Evolutionary conservation across 2,797 vertebrate species (phyloP).

Genomic region (Tenualosa ilisha): DNA sequence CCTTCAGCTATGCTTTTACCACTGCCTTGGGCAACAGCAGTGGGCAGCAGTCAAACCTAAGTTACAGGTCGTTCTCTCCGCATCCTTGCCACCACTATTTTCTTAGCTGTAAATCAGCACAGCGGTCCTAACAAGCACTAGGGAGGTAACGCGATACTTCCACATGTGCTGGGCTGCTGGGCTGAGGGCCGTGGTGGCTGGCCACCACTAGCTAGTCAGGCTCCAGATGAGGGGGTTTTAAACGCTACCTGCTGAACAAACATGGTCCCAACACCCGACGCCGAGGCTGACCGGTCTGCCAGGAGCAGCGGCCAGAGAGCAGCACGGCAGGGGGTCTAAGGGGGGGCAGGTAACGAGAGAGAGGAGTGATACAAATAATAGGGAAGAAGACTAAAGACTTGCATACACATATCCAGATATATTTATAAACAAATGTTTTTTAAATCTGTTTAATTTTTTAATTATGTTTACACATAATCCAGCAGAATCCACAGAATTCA

Average conservation of each 20-base stretch:
- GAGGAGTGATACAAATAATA: background rate
- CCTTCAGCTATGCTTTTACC: background rate
- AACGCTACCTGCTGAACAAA: constrained; percentile 77
- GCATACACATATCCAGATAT: too few relatives aligned
- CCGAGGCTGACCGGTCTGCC: background rate
- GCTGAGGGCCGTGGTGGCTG: constrained; percentile 53
- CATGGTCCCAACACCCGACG: constrained; percentile 45
- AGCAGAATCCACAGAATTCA: too few relatives aligned
- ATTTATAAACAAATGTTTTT: too few relatives aligned
- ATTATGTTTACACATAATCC: too few relatives aligned
- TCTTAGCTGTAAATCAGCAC: constrained; percentile 69
- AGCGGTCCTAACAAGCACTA: constrained; percentile 60
- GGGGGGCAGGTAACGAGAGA: background rate
- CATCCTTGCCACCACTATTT: constrained; percentile 59
- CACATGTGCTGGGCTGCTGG: constrained; percentile 64
- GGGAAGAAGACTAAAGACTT: too few relatives aligned
- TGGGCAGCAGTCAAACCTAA: constrained; percentile 62
- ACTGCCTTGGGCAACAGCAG: background rate
- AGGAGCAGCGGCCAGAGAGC: background rate
- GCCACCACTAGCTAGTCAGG: constrained; percentile 61
- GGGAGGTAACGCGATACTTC: constrained; percentile 72
- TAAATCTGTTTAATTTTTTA: too few relatives aligned
- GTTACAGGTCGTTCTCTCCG: constrained; percentile 62
- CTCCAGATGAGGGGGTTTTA: constrained; percentile 70
- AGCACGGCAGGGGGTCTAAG: background rate